Conservation (phyloP, 2,113 vertebrate species). For the Hemicordylus capensis region DNA sequence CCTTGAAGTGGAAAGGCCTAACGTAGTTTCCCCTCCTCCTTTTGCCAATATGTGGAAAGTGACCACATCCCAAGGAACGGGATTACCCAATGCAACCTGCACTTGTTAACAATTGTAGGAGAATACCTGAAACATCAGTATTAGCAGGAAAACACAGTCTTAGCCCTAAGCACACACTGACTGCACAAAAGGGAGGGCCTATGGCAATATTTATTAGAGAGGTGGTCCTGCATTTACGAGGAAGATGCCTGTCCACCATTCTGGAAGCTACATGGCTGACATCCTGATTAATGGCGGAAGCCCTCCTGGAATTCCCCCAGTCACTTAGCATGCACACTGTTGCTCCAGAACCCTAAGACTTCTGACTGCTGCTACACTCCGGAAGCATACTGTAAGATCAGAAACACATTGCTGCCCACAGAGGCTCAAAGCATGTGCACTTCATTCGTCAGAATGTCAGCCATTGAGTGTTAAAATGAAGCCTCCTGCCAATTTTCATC, state of each 20-base stretch:
- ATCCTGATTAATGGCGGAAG: no score
- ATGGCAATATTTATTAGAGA: background rate
- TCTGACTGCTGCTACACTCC: no score
- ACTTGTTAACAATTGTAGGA: background rate
- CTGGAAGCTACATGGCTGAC: background rate
- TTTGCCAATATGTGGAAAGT: background rate
- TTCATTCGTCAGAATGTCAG: no score
- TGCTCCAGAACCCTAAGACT: no score
- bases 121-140: background rate
- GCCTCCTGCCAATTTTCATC: background rate
- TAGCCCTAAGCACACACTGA: background rate
- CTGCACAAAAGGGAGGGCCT: background rate
- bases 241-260: background rate
- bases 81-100: background rate
- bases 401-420: no score
- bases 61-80: background rate
- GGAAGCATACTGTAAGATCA: no score
- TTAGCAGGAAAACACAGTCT: background rate
- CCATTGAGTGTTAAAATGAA: no score
- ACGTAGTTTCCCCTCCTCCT: no score
- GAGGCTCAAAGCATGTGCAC: no score
- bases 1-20: background rate
- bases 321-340: no score
- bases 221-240: background rate
- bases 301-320: no score